Evolutionary conservation across 2,113 vertebrate species (phyloP), one percentile per base, ranked within the genome.

Genomic region (Pleuronectes platessa): DNA sequence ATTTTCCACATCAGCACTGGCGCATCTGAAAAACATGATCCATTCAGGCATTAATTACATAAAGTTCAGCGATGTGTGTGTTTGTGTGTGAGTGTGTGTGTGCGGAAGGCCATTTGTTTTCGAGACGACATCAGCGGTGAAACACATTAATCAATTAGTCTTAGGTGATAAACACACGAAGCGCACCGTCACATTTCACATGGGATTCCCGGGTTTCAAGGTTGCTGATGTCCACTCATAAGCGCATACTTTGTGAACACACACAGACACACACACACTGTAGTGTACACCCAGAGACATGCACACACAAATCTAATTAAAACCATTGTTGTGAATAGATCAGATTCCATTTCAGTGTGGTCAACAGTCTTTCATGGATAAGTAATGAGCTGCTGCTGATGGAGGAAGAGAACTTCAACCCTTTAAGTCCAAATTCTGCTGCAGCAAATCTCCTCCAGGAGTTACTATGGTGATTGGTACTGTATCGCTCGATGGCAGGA

Each of bases 121-220:
- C 79, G 61, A 71, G 79, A 77, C 26, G 84, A 93, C 87, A 89
- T 91, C 88, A 85, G 79, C 68, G 17, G 66, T 85, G 87, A 88
- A 91, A 90, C 80, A 81, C 92, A 90, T 93, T 93, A 88, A 93
- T 92, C 88, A 93, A 90, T 93, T 88, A 90, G 86, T 90, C 75
- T 76, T 76, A 82, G 88, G 86, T 92, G 89, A 93, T 91, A 91
- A 93, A 90, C 83, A 87, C 78, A 75, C 21, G 45, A 83, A 79
- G 78, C 64, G 37, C 74, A 76, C 77, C 53, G 71, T 87, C 86
- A 81, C 67, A 72, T 87, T 87, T 83, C 83, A 86, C 66, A 59
- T 74, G 83, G 89, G 88, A 91, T 79, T 90, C 79, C 78, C 40
- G 35, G 79, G 71, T 86, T 87, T 90, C 86, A 90, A 86, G 86